Percentiles rank a stretch among this genome's conserved stretches.
These are phyloP conservation scores for Brienomyrus brachyistius DNA, from an alignment of 2,113 vertebrate genomes.

Conservation along the genomic window DNA sequence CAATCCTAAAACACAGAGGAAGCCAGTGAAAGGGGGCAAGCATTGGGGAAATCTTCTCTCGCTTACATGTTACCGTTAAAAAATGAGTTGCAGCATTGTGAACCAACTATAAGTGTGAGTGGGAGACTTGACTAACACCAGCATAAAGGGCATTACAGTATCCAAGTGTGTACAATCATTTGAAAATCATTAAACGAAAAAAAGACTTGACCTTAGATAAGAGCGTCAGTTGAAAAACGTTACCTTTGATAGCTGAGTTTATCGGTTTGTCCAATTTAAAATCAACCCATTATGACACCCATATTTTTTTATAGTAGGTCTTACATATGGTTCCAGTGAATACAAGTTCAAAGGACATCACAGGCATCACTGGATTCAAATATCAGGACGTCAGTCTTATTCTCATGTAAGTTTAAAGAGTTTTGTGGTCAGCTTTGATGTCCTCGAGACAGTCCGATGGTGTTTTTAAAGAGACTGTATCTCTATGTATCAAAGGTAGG, in stretches of 20 bases:
- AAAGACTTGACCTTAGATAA: not conserved
- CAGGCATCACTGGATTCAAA: not conserved
- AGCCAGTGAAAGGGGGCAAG: not conserved
- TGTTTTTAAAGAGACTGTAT: not conserved
- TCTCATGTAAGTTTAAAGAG: not conserved
- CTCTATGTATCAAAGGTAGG: not conserved
- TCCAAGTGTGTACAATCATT: not conserved
- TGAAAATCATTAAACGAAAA: not conserved
- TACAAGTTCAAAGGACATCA: not conserved
- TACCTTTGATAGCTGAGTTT: not conserved
- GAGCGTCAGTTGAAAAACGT: not conserved
- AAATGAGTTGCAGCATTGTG: not conserved
- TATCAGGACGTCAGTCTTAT: not conserved
- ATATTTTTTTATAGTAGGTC: not conserved
- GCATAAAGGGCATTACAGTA: not conserved
- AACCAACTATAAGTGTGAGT: not conserved
- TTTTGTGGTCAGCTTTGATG: not conserved
- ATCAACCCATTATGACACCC: not conserved
- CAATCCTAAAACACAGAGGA: not conserved
- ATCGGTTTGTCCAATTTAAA: not conserved
- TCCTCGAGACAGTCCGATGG: not conserved
- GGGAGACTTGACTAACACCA: not conserved
- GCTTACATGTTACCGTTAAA: not conserved
- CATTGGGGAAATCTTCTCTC: not conserved
- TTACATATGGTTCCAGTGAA: not conserved